Evolutionary conservation across 2,113 vertebrate genomes (phyloP), one percentile per base, ranked within the genome.

Genomic region (Tupaia tana): DNA sequence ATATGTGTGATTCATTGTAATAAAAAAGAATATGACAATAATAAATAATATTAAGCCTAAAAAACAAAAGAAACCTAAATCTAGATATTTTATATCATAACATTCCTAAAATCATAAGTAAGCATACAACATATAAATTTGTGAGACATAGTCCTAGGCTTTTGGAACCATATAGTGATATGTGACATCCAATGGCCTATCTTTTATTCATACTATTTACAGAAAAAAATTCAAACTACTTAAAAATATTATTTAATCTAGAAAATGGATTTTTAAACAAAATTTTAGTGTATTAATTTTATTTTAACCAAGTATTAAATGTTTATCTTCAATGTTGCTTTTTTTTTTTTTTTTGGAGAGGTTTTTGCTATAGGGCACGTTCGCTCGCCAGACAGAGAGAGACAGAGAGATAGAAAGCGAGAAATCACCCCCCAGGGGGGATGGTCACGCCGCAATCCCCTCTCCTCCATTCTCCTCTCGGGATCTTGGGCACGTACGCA

Each of bases 81-180:
- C 71, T 96, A 34, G 86, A 92, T 94, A 95, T 90, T 52, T 25
- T 59, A 63, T 56, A 66, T 89, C 6, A 31, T 18, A 56, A 20
- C 20, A 84, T 34, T 67, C 27, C 63, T 85, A 67, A 91, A 75
- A 7, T 63, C 66, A 34, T 18, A 90, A 63, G 15, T 67, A 82
- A 77, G 24, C 9, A 43, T 52, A 56, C 5, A 69, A 9, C 4
- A 61, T 31, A 4, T 29, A 63, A 27, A 31, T 93, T 61, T 27
- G 4, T 66, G 58, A 20, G 54, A 52, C 18, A 59, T 25, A 59
- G 11, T 64, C 20, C 20, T 54, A n/a, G 52, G 6, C 61, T 67
- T 96, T 69, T 63, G 20, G 25, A 85, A 1, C 4, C 52, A 24
- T 22, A 61, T n/a, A 8, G 43, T 29, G 6, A 8, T 63, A 16